These are phyloP conservation scores for Halictus rubicundus DNA, from an alignment of 1,140 invertebrate genomes.

Conservation along the genomic window DNA sequence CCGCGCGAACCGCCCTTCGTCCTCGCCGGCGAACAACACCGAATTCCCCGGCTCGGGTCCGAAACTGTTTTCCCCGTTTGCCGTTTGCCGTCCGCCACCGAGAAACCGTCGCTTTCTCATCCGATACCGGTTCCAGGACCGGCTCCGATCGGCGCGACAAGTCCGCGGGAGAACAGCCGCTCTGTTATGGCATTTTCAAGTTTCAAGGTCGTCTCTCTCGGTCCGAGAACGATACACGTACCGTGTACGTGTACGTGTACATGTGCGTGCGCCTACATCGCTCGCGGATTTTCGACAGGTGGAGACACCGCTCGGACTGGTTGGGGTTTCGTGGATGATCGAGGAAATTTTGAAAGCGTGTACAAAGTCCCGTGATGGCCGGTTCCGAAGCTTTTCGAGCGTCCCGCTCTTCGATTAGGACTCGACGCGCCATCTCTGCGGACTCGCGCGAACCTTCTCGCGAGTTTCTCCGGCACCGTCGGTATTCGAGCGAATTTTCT, in stretches of 20 bases:
- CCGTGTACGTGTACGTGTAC: neutral
- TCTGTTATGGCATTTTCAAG: constrained; percentile 72
- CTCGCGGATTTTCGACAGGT: constrained; percentile 42
- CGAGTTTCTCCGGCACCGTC: neutral
- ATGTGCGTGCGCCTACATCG: too few species aligned
- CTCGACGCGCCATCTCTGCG: neutral
- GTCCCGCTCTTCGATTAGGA: neutral
- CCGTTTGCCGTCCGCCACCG: too few species aligned
- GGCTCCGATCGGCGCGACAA: constrained; percentile 7
- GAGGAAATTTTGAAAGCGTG: too few species aligned
- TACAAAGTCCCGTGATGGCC: too few species aligned
- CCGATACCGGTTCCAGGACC: constrained; percentile 47
- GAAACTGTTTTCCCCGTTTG: too few species aligned
- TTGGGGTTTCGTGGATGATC: too few species aligned
- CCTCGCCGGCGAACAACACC: neutral
- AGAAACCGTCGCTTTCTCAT: constrained; percentile 25
- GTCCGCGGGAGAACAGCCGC: neutral
- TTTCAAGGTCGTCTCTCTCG: constrained; percentile 76
- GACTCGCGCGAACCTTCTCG: neutral
- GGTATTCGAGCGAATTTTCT: too few species aligned
- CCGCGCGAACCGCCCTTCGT: constrained; percentile 7
- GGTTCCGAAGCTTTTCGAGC: neutral
- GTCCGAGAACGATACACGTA: constrained; percentile 37
- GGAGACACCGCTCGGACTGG: constrained; percentile 55
- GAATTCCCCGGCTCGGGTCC: neutral